These are phyloP conservation scores for Mohoua ochrocephala DNA, from an alignment of 2,113 vertebrate genomes.

Conservation along the genomic window DNA sequence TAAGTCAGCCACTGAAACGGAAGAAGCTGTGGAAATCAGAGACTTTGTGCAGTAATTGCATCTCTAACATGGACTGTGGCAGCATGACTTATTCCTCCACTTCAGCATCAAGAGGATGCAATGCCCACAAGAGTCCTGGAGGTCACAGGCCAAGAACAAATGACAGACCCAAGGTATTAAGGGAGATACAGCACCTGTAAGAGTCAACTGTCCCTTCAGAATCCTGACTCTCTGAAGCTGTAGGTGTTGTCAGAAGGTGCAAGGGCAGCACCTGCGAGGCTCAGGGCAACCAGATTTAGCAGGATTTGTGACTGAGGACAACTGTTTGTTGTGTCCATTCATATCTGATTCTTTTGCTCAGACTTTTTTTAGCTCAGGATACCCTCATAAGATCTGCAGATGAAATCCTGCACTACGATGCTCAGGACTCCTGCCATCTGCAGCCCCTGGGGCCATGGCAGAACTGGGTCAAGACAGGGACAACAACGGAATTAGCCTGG, in stretches of 20 bases:
- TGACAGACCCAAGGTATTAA: not conserved
- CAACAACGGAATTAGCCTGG: not conserved
- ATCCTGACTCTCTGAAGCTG: not conserved
- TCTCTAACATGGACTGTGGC: not conserved
- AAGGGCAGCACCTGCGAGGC: not conserved
- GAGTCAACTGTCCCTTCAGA: not conserved
- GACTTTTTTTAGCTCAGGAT: not conserved
- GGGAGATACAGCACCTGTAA: rapidly evolving
- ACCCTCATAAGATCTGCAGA: not conserved
- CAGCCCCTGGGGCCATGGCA: not conserved
- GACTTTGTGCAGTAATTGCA: not conserved
- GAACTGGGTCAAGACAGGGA: not conserved
- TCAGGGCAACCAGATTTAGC: not conserved
- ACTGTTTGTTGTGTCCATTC: not conserved
- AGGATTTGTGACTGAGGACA: not conserved
- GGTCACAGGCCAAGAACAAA: not conserved
- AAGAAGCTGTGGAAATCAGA: not conserved
- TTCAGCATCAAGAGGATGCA: not conserved
- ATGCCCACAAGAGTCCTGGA: not conserved
- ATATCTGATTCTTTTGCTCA: not conserved
- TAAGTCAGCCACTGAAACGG: not conserved
- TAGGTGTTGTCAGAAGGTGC: not conserved
- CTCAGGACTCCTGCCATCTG: not conserved
- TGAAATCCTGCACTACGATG: not conserved
- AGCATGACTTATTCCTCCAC: not conserved